phyloP scores from a whole-genome alignment of 2,888 invertebrate genomes.

The Boloria euphrosyne region DNA sequence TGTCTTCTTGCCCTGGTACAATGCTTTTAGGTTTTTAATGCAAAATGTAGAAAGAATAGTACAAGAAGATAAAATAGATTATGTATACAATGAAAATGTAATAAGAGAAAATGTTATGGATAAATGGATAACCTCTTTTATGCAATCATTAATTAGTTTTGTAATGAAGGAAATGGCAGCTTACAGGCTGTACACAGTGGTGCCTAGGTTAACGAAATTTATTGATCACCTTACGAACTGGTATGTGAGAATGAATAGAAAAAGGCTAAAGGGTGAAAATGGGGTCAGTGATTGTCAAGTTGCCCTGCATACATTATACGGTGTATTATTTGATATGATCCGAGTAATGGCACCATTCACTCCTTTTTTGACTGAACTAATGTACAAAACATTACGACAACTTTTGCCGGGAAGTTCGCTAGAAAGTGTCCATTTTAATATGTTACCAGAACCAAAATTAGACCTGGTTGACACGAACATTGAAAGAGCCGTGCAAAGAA shows the following conservation, averaged over 20 bases:
- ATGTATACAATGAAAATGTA: conserved; percentile 81
- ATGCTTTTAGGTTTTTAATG: conserved; percentile 95
- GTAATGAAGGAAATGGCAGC: conserved; percentile 96
- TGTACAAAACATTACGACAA: conserved; percentile 93
- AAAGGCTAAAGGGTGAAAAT: conserved; percentile 95
- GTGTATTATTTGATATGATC: conserved; percentile 93
- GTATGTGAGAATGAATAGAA: conserved; percentile 98
- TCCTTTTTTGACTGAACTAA: conserved; percentile 96
- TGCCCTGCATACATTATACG: conserved; percentile 93
- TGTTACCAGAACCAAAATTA: conserved; percentile 89
- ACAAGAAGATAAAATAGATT: conserved; percentile 83
- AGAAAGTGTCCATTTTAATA: conserved; percentile 95
- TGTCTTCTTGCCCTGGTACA: conserved; percentile 98
- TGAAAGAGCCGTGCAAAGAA: conserved; percentile 93
- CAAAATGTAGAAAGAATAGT: conserved; percentile 94
- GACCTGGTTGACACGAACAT: conserved; percentile 91
- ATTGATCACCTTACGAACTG: conserved; percentile 99
- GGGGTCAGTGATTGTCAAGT: conserved; percentile 90
- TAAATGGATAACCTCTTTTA: conserved; percentile 97
- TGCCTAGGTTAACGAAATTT: conserved; percentile 96
- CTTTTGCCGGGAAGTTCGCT: conserved; percentile 80
- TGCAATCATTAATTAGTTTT: conserved; percentile 94
- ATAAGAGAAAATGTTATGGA: conserved; percentile 93
- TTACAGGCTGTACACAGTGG: conserved; percentile 97
- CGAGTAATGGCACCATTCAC: conserved; percentile 98